Evolutionary conservation across 2,888 invertebrate genomes (phyloP), one percentile per base, ranked within the genome.

Genomic region (Lasioglossum marginatum): DNA sequence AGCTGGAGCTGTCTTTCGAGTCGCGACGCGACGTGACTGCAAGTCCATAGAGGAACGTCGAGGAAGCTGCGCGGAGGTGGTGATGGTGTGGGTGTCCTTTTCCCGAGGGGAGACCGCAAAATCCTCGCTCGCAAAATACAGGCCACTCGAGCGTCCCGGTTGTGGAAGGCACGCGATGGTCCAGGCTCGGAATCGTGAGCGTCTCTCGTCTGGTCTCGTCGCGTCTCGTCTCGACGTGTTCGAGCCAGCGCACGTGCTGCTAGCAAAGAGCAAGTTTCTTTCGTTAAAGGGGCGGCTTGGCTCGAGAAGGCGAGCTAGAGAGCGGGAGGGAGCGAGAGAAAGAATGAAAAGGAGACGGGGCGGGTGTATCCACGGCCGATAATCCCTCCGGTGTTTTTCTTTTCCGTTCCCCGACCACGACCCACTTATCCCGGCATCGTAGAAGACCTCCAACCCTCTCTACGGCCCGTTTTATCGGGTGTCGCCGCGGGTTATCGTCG

Each of bases 401-500:
- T 92, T 93, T 92, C 91, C 92, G 86, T 86, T 88, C 87, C 89
- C 87, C 89, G 86, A 86, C 82, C 87, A 85, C 90, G 89, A 87
- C 90, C 91, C 92, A 92, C 93, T 93, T 92, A 92, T 88, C 86
- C 77, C 87, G 87, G 88, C 91, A 88, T 88, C 89, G 89, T 88
- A 86, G 88, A 88, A 86, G 89, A 88, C 88, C 91, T 89, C 88
- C 86, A 86, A 90, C 89, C 77, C 82, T 88, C 89, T 83, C 89
- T 81, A 85, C 85, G 92, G 92, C 92, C 92, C 92, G 93, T 94
- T 95, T 95, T 95, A 95, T 95, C 95, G 94, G 94, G 94, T 94
- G 95, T 95, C 95, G 95, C 95, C 94, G 94, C 94, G 94, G 95
- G 94, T 95, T 95, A 95, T 95, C 95, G 94, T 93, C 91, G 92